These are phyloP conservation scores for Drosophila mercatorum DNA, from an alignment of 2,888 invertebrate species.

Conservation along the genomic window DNA sequence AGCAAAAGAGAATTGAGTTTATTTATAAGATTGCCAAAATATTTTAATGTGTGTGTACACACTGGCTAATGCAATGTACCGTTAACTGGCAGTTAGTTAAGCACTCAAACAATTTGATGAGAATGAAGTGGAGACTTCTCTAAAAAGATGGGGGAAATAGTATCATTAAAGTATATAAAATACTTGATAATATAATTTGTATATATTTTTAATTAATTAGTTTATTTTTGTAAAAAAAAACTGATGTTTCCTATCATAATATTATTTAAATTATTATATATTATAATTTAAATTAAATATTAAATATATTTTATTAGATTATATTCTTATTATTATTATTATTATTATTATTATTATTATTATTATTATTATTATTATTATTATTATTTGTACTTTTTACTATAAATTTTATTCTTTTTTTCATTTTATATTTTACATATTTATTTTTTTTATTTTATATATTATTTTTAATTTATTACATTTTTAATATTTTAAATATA, in stretches of 20 bases:
- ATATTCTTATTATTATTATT: too few relatives aligned
- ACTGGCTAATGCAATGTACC: background rate
- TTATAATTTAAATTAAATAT: too few relatives aligned
- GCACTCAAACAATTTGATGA: background rate
- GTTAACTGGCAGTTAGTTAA: background rate
- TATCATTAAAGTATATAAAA: background rate
- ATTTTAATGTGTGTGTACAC: background rate
- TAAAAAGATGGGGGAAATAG: background rate
- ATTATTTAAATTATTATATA: background rate
- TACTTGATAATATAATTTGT: background rate
- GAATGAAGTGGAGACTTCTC: background rate
- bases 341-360: too few relatives aligned
- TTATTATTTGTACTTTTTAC: too few relatives aligned
- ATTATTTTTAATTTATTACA: background rate
- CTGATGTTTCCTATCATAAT: too few relatives aligned
- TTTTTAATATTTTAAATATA: background rate
- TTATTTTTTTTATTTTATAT: background rate
- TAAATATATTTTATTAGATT: too few relatives aligned
- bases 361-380: too few relatives aligned
- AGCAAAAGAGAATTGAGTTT: background rate
- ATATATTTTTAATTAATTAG: background rate
- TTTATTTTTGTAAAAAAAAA: too few relatives aligned
- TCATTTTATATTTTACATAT: background rate
- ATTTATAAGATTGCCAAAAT: constrained; percentile 4
- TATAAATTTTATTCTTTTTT: background rate